These are phyloP conservation scores for Xylophagus ater DNA, from an alignment of 2,888 invertebrate genomes.

Conservation along the genomic window DNA sequence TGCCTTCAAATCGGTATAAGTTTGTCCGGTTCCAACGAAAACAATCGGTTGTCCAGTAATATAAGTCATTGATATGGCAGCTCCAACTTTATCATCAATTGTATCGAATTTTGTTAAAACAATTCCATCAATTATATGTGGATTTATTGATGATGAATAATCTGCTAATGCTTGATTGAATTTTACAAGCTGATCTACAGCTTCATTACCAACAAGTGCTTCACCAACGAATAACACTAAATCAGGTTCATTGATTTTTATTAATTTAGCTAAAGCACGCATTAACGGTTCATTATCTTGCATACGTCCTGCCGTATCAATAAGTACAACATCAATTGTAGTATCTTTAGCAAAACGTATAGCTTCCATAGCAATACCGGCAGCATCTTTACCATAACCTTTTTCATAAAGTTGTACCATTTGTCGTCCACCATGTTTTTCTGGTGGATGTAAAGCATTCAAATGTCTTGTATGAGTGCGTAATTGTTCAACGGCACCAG, in stretches of 20 bases:
- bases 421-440: conserved; percentile 52
- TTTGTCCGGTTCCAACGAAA: conserved; percentile 93
- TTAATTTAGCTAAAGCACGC: conserved; percentile 93
- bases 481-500: conserved; percentile 97
- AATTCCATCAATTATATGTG: conserved; percentile 95
- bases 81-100: conserved; percentile 98
- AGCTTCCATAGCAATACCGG: conserved; percentile 96
- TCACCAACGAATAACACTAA: conserved; percentile 98
- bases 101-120: conserved; percentile 99
- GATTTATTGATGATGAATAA: conserved; percentile 62
- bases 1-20: conserved; percentile 94
- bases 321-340: conserved; percentile 81
- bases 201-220: conserved; percentile 99
- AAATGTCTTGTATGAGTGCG: conserved; percentile 88
- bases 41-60: conserved; percentile 98
- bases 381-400: conserved; percentile 96
- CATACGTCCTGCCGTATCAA: conserved; percentile 99
- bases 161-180: conserved; percentile 98
- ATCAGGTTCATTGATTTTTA: conserved; percentile 95
- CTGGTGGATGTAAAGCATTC: conserved; percentile 83
- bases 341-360: conserved; percentile 78
- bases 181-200: conserved; percentile 97
- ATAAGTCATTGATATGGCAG: conserved; percentile 99
- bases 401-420: conserved; percentile 97
- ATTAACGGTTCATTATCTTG: conserved; percentile 99